phyloP scores from a whole-genome alignment of 35 echinoderm and acorn worm genomes.

The Anneissia japonica region DNA sequence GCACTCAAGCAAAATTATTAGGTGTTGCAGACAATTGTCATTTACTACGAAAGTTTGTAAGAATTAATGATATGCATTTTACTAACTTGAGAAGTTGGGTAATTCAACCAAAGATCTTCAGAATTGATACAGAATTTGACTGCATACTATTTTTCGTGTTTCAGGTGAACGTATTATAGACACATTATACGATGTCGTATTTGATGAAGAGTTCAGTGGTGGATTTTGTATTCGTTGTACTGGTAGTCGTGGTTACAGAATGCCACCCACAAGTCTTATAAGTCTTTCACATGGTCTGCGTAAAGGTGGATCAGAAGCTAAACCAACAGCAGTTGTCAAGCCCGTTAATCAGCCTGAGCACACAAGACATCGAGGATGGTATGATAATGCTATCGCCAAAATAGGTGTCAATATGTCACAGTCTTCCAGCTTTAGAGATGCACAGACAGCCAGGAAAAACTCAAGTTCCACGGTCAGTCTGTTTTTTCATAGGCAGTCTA shows the following conservation, averaged over 20 bases:
- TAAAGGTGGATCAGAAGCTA: conserved; percentile 46
- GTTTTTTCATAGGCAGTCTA: too few relatives aligned
- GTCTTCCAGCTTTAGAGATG: background rate
- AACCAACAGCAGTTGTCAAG: conserved; percentile 76
- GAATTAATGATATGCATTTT: too few relatives aligned
- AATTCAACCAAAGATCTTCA: too few relatives aligned
- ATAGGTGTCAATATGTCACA: background rate
- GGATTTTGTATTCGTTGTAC: conserved; percentile 52
- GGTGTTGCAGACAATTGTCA: too few relatives aligned
- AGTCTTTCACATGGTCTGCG: conserved; percentile 74
- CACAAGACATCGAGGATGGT: background rate
- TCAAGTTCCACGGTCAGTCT: background rate
- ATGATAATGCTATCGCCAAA: background rate
- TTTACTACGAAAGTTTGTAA: too few relatives aligned
- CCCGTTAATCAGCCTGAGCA: conserved; percentile 3
- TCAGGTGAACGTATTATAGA: conserved; percentile 65
- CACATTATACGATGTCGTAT: conserved; percentile 76
- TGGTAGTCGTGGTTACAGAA: conserved; percentile 58
- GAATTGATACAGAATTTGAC: too few relatives aligned
- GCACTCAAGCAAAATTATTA: too few relatives aligned
- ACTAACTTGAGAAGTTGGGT: too few relatives aligned
- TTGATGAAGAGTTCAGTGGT: conserved; percentile 82
- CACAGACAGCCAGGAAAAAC: background rate
- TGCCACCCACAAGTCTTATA: conserved; percentile 62
- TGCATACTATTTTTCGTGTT: too few relatives aligned